Conservation (phyloP, 2,113 vertebrate genomes). For the Platichthys stellatus region DNA sequence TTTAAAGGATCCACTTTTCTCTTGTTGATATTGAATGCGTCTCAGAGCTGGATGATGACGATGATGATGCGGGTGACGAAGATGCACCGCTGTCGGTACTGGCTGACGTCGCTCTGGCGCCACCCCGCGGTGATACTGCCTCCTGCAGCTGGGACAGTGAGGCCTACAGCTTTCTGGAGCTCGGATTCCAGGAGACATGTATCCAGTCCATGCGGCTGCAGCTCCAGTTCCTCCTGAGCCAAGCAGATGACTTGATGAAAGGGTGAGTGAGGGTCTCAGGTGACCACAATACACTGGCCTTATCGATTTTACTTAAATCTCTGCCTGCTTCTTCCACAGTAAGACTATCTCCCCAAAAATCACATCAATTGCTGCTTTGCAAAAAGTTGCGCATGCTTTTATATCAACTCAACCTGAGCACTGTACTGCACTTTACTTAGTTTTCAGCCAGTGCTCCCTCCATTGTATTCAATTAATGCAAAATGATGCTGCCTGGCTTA, state of each 20-base stretch:
- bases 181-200: slow-evolving; percentile 56
- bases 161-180: slow-evolving; percentile 8
- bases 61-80: too few relatives aligned
- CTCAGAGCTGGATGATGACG: slow-evolving; percentile 21
- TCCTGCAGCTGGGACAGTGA: background rate
- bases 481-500: too few relatives aligned
- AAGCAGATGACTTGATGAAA: slow-evolving; percentile 80
- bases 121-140: background rate
- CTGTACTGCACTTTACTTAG: too few relatives aligned
- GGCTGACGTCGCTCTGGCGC: slow-evolving; percentile 41
- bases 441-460: too few relatives aligned
- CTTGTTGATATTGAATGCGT: background rate
- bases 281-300: background rate
- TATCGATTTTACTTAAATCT: too few relatives aligned
- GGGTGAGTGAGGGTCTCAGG: slow-evolving; percentile 33
- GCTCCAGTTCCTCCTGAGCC: slow-evolving; percentile 79
- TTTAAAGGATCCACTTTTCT: background rate
- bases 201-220: slow-evolving; percentile 76
- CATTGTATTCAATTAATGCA: too few relatives aligned
- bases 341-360: too few relatives aligned
- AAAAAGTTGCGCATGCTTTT: too few relatives aligned
- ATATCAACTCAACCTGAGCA: too few relatives aligned
- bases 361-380: too few relatives aligned
- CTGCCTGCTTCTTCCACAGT: too few relatives aligned
- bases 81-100: background rate